These are phyloP conservation scores for Chionis minor DNA, from an alignment of 2,113 vertebrate genomes.

Conservation along the genomic window DNA sequence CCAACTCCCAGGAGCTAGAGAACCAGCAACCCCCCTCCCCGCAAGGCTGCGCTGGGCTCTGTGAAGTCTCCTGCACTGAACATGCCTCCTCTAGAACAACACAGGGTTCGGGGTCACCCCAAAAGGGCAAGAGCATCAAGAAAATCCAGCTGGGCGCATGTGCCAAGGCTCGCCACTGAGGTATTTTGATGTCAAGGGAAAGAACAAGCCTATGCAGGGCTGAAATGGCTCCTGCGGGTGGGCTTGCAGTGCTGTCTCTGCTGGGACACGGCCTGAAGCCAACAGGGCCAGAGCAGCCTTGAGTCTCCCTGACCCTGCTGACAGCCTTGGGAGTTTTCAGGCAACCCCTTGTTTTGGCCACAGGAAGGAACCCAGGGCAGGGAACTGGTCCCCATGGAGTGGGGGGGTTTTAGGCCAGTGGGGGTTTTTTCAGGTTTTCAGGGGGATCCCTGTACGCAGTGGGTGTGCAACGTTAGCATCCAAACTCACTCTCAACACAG, in stretches of 20 bases:
- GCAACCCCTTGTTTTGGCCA: neutral
- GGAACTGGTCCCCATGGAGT: neutral
- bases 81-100: neutral
- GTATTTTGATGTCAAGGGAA: neutral
- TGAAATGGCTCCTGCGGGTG: neutral
- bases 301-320: neutral
- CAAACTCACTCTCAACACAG: neutral
- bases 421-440: accelerated
- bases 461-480: neutral
- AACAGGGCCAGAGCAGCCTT: neutral
- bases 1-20: neutral
- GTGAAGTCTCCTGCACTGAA: neutral
- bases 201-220: neutral
- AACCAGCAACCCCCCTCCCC: neutral
- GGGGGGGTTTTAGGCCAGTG: neutral
- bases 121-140: neutral
- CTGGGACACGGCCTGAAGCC: neutral
- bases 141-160: neutral
- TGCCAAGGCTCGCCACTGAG: neutral
- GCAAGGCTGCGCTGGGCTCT: neutral
- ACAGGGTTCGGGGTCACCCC: neutral
- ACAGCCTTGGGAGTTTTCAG: neutral
- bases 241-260: neutral
- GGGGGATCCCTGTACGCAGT: neutral
- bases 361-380: neutral